Conservation (phyloP, 1,140 invertebrate species). For the Rhopalosiphum padi region DNA sequence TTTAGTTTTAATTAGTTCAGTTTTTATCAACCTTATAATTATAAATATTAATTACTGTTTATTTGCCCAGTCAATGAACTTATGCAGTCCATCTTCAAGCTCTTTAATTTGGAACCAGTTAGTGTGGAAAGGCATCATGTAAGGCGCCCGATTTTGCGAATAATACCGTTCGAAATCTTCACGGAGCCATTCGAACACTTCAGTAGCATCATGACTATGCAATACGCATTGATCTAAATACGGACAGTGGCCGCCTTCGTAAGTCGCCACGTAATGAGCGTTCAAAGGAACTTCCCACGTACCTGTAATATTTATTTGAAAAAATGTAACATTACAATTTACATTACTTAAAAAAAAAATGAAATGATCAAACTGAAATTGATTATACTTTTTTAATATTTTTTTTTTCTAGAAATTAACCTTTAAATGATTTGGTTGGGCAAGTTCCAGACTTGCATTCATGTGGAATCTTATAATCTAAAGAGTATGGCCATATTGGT, state of each 20-base stretch:
- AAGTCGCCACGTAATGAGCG: constrained; percentile 86
- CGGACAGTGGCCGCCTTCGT: constrained; percentile 90
- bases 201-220: constrained; percentile 84
- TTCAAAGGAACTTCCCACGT: constrained; percentile 95
- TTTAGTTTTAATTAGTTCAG: neutral
- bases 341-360: neutral
- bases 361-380: neutral
- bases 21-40: neutral
- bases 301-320: constrained; percentile 66
- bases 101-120: constrained; percentile 94
- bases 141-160: constrained; percentile 86
- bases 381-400: neutral
- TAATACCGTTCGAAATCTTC: constrained; percentile 90
- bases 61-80: constrained; percentile 86
- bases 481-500: constrained; percentile 94
- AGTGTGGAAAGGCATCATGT: constrained; percentile 93
- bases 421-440: constrained; percentile 87
- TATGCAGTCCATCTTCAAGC: constrained; percentile 81
- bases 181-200: constrained; percentile 88
- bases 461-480: constrained; percentile 90
- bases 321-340: neutral
- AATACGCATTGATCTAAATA: constrained; percentile 93
- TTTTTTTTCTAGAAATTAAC: constrained; percentile 64
- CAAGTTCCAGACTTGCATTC: constrained; percentile 92
- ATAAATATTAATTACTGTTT: constrained; percentile 53